A percentile compares a stretch with the other conserved stretches of the same genome.
These are phyloP conservation scores for Oncorhynchus masou DNA, from an alignment of 2,113 vertebrate genomes.

Conservation along the genomic window DNA sequence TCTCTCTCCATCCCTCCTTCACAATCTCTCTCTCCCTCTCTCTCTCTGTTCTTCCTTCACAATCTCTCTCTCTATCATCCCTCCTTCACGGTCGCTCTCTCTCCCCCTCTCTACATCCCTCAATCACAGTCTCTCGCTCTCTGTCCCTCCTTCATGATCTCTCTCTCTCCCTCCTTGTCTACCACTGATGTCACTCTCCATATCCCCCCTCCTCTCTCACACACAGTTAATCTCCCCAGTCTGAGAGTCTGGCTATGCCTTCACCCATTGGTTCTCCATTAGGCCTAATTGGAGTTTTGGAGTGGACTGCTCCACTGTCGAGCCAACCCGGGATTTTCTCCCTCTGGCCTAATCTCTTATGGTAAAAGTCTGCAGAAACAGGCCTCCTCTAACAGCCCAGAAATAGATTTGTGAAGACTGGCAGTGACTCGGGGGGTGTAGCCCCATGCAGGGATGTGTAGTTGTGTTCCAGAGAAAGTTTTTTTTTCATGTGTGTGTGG, in stretches of 20 bases:
- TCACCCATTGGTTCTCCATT: constrained; percentile 62
- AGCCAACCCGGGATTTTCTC: constrained; percentile 20
- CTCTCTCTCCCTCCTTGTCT: background rate
- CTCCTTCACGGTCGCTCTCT: background rate
- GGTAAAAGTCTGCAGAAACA: constrained; percentile 25
- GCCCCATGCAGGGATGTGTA: background rate
- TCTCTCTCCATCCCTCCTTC: too few species aligned
- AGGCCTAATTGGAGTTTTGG: constrained; percentile 54
- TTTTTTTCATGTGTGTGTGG: too few species aligned
- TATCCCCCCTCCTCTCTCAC: background rate
- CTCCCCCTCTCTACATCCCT: background rate
- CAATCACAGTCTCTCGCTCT: background rate
- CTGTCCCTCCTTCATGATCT: background rate
- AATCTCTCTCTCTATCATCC: background rate
- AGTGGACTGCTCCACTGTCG: constrained; percentile 14
- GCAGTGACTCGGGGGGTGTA: background rate
- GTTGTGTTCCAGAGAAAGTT: constrained; percentile 88
- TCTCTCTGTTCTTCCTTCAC: too few species aligned
- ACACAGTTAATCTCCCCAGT: constrained; percentile 27
- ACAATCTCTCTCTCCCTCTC: too few species aligned
- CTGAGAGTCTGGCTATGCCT: constrained; percentile 15
- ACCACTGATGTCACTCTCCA: constrained; percentile 4
- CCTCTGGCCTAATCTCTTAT: constrained; percentile 11
- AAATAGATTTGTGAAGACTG: background rate
- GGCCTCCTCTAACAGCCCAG: background rate